Base-by-base conservation (phyloP, 1,140 invertebrate genomes). In the Araneus ventricosus region DNA sequence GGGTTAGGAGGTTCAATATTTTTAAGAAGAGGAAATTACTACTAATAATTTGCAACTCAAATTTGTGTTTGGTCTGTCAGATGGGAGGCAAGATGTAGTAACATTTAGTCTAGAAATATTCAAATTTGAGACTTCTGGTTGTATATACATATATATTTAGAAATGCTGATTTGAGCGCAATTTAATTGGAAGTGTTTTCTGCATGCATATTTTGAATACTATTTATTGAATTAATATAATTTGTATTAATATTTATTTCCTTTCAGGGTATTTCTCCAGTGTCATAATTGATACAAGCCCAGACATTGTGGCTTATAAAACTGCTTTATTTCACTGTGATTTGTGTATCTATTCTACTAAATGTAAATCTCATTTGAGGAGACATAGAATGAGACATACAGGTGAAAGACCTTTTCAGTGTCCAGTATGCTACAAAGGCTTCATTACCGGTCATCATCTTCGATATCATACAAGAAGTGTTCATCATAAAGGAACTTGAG, bases 351-450 rank as follows among this genome's bases (percentile, higher is more conserved):
- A 90, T 80, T 80, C 45, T 20, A 79, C 88, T 7, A 90, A 59
- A 4, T 39, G 6, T 34, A 79, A 57, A 24, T 80, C 88, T 75
- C 88, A 90, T 90, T 57, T 90, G 20, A 34, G 14, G 6, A 79
- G 88, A 57, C 88, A 90, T 30, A 45, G 88, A 37, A 90, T 90
- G 88, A 79, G 89, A 61, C 95, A 95, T 88, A 94, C 94, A 20
- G 95, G 95, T 3, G 94, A 95, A 67, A 94, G 94, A 63, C 95
- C 95, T n/a, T 95, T 94, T 93, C 92, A 59, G 14, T 95, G 95
- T 84, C 37, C 75, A 4, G 2, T 37, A 57, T 90, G 88, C 34
- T 52, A 30, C 5, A 90, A 79, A 80, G 88, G 88, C 1, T 90
- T 90, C 27, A 90, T 90, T 14, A 90, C 88, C 4, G 20, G 8